phyloP scores from a whole-genome alignment of 2,797 vertebrate genomes.

The Otus scops region DNA sequence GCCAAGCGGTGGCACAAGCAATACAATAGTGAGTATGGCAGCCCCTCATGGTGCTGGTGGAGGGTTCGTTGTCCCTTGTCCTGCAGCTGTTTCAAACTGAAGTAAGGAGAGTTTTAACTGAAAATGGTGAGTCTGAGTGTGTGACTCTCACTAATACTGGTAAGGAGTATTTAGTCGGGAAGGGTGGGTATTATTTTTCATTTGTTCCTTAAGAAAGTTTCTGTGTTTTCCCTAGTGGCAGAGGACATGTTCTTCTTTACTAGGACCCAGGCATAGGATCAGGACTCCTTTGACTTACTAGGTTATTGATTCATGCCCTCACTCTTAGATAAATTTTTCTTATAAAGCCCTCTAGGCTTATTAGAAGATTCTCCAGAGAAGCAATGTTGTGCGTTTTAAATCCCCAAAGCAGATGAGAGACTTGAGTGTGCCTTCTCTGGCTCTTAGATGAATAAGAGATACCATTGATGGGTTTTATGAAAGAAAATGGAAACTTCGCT shows the following conservation, averaged over 20 bases:
- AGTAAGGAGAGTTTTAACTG: not conserved
- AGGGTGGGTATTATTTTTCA: not conserved
- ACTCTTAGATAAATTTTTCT: not conserved
- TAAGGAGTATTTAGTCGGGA: not conserved
- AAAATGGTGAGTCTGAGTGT: not conserved
- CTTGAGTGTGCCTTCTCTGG: not conserved
- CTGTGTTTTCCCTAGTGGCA: not conserved
- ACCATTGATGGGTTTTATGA: not conserved
- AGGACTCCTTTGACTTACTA: not conserved
- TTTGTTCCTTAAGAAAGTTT: not conserved
- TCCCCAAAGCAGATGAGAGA: not conserved
- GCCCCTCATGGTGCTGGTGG: not conserved
- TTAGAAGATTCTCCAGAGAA: not conserved
- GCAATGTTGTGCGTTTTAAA: not conserved
- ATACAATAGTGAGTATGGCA: not conserved
- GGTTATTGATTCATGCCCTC: not conserved
- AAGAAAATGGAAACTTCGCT: not conserved
- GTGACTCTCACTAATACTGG: not conserved
- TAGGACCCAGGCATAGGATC: not conserved
- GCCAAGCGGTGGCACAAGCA: not conserved
- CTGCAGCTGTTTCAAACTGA: not conserved
- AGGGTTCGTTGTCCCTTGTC: not conserved
- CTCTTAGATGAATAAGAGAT: not conserved
- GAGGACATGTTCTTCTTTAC: not conserved
- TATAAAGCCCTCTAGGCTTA: not conserved